Base-by-base conservation (phyloP, 2,888 invertebrate genomes). In the Abrostola triplasia region DNA sequence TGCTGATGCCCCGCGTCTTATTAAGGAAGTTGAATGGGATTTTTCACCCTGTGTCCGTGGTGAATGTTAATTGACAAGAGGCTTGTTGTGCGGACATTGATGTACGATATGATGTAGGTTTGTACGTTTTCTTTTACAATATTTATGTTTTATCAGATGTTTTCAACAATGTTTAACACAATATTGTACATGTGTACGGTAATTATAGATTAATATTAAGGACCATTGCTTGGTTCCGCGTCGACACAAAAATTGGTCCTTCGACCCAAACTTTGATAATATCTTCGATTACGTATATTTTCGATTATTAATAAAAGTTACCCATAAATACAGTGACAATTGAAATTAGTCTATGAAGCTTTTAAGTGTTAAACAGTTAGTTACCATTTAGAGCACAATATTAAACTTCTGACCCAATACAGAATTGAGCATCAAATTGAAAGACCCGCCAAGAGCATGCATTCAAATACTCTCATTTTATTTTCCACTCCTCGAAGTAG, bases 1-100 rank as follows among this genome's bases (percentile, higher is more conserved):
- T 89, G 78, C 80, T 71, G 82, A 86, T 83, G 80, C 76, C 71
- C 56, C 59, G 56, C 83, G 75, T 85, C 86, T 84, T 86, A 87
- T 88, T 78, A 77, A 84, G 79, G 81, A 88, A 90, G 84, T 91
- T 77, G 66, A 70, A 75, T 77, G 68, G 64, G 76, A 70, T 76
- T 77, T 77, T 77, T 70, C 73, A 65, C 64, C 73, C 68, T 63
- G 60, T 9, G 60, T 59, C 55, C 62, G 76, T 41, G 70, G 70
- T 75, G 78, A 77, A 77, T 77, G 70, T 66, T 70, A 77, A 77
- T 75, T 60, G 62, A 64, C 41, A 62, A 55, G 66, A 49, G 51
- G 38, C 44, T 59, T 57, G 67, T 60, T 60, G 37, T 38, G 44
- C 10, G 41, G 49, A 24, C 37, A 35, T 5, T 38, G 24, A 24